Percentiles rank a stretch among this genome's conserved stretches.
These are phyloP conservation scores for Sebastes diaconus DNA, from an alignment of 2,797 vertebrate genomes.

Conservation along the genomic window DNA sequence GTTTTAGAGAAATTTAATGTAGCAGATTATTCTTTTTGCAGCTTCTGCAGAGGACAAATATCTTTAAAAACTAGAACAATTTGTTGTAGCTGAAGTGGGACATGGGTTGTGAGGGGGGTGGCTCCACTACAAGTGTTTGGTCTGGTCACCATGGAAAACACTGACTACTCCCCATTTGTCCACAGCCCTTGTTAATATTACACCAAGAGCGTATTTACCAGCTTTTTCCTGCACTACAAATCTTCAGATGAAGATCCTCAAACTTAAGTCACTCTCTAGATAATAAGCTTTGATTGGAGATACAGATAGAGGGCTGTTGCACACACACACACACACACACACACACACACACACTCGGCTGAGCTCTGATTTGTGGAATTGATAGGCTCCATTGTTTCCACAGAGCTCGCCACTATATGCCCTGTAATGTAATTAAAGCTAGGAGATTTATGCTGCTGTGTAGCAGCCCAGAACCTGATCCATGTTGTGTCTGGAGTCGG, in stretches of 20 bases:
- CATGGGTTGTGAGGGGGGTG: neutral
- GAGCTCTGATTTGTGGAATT: slow-evolving; percentile 88
- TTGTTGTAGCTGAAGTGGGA: neutral
- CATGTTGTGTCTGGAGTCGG: slow-evolving; percentile 88
- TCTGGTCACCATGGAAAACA: slow-evolving; percentile 65
- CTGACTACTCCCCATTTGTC: slow-evolving; percentile 13
- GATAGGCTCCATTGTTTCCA: slow-evolving; percentile 93
- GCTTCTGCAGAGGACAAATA: neutral
- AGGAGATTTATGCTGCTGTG: slow-evolving; percentile 93
- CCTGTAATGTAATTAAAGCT: slow-evolving; percentile 96
- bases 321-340: slow-evolving; percentile 29
- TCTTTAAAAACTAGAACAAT: neutral
- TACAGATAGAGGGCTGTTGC: slow-evolving; percentile 80
- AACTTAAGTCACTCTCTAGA: slow-evolving; percentile 82
- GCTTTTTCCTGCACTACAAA: slow-evolving; percentile 43
- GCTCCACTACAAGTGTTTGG: slow-evolving; percentile 41
- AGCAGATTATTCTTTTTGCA: neutral
- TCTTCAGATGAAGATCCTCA: slow-evolving; percentile 54
- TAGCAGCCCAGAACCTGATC: slow-evolving; percentile 94
- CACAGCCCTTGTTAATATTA: slow-evolving; percentile 78
- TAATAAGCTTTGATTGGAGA: slow-evolving; percentile 91
- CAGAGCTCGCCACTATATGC: slow-evolving; percentile 89
- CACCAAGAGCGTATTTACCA: slow-evolving; percentile 53
- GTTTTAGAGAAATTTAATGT: neutral
- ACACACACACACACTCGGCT: slow-evolving; percentile 66